Conservation (phyloP, 2,888 invertebrate species). For the Watsonalla cultraria region DNA sequence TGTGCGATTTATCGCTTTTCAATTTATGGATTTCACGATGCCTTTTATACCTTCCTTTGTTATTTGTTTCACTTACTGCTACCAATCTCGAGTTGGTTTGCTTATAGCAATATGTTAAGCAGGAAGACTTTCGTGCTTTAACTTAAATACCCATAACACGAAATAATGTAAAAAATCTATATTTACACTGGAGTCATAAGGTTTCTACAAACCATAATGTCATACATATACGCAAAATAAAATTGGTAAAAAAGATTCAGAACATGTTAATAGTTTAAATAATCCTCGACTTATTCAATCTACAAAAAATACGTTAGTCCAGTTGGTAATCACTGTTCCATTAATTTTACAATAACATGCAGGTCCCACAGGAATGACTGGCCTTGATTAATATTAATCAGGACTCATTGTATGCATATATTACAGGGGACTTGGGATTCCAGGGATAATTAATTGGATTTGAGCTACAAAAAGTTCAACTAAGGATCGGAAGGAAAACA, state of each 20-base stretch:
- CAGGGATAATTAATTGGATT: background rate
- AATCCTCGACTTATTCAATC: no score
- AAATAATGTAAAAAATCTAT: no score
- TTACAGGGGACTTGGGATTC: background rate
- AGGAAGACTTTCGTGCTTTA: background rate
- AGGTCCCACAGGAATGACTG: background rate
- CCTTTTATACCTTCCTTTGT: background rate
- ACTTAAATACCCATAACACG: background rate
- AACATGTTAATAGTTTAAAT: no score
- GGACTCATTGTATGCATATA: background rate
- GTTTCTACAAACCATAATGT: no score
- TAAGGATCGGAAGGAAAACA: no score
- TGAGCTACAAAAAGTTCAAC: no score
- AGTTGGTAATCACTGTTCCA: no score
- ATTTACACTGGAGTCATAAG: background rate
- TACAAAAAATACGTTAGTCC: no score
- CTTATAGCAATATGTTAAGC: background rate
- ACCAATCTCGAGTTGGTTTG: background rate
- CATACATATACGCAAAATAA: no score
- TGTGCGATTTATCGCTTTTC: slow-evolving; percentile 5
- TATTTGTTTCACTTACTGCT: background rate
- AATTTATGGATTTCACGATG: slow-evolving; percentile 8
- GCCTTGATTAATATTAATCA: slow-evolving; percentile 3
- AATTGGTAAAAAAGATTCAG: no score
- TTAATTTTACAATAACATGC: background rate